These are phyloP conservation scores for Volucella inflata DNA, from an alignment of 2,888 invertebrate genomes.

Conservation along the genomic window DNA sequence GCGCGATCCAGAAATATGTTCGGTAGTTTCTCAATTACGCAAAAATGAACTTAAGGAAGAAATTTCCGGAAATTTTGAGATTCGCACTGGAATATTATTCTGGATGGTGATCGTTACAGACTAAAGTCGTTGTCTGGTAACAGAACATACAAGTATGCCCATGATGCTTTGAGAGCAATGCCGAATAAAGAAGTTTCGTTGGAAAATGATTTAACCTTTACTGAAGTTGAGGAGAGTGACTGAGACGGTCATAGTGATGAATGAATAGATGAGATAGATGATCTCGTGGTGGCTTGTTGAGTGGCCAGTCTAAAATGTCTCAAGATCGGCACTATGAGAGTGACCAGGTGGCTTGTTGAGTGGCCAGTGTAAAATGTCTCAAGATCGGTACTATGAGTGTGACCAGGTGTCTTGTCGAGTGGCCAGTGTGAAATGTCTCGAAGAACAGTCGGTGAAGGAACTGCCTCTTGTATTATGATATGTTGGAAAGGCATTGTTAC, in stretches of 20 bases:
- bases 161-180: conserved; percentile 13
- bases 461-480: conserved; percentile 8
- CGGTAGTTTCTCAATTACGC: neutral
- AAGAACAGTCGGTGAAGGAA: conserved; percentile 18
- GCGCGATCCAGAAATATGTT: conserved; percentile 13
- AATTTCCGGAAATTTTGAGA: conserved; percentile 16
- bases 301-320: conserved; percentile 32
- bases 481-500: neutral
- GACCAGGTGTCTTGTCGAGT: conserved; percentile 28
- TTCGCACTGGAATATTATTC: conserved; percentile 16
- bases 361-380: conserved; percentile 36
- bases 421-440: conserved; percentile 34
- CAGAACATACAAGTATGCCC: conserved; percentile 11
- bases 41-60: conserved; percentile 17
- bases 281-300: conserved; percentile 20
- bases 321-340: conserved; percentile 28
- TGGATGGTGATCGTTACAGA: conserved; percentile 23
- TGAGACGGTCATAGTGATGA: conserved; percentile 10
- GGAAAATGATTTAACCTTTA: conserved; percentile 18
- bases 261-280: conserved; percentile 16
- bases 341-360: conserved; percentile 30
- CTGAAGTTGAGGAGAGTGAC: conserved; percentile 14
- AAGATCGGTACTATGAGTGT: conserved; percentile 24
- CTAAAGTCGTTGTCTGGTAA: conserved; percentile 4
- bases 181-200: conserved; percentile 22